Base-by-base conservation (phyloP, 1,140 invertebrate genomes). In the Pseudomyrmex concolor region DNA sequence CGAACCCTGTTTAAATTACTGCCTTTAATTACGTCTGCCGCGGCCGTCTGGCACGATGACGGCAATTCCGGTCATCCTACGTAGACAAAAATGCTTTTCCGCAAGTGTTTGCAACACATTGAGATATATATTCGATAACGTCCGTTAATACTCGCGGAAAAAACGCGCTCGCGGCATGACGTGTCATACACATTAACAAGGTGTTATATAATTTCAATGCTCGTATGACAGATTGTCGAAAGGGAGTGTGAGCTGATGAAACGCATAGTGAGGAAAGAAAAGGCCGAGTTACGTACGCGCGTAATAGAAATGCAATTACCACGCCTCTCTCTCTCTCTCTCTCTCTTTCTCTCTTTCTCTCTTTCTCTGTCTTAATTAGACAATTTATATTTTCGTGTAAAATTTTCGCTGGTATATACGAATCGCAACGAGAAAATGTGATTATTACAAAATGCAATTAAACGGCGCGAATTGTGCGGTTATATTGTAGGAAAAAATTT, bases 21-120 rank as follows among this genome's bases (percentile, higher is more conserved):
- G 68, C 82, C 55, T 77, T 84, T 85, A 85, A 85, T 84, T 84
- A 64, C 83, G 59, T 70, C 12, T 62, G 72, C 34, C 43, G 72
- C 48, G 64, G 19, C 48, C 67, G 66, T 80, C 76, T 71, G 76
- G 64, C 76, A 59, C 66, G 76, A 80, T 50, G 76, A 80, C 76
- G 76, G 54, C 71, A 80, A 80, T 80, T 71, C 66, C 76, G 76
- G 76, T 80, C 76, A 80, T 71, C 76, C 76, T 50, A 80, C 76
- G 76, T 80, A 59, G 76, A 80, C 76, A 80, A 59, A 80, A 77
- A 70, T 59, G 3, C 22, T 22, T 22, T 10, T 12, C 10, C 13
- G 10, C 22, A 68, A 48, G 34, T 57, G 34, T 10, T 70, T 48
- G 22, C 59, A 78, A 68, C 25, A 60, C 10, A 70, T 48, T 70